Evolutionary conservation across 2,797 vertebrate genomes (phyloP).

Genomic region (Oceanodroma leucorhoa): DNA sequence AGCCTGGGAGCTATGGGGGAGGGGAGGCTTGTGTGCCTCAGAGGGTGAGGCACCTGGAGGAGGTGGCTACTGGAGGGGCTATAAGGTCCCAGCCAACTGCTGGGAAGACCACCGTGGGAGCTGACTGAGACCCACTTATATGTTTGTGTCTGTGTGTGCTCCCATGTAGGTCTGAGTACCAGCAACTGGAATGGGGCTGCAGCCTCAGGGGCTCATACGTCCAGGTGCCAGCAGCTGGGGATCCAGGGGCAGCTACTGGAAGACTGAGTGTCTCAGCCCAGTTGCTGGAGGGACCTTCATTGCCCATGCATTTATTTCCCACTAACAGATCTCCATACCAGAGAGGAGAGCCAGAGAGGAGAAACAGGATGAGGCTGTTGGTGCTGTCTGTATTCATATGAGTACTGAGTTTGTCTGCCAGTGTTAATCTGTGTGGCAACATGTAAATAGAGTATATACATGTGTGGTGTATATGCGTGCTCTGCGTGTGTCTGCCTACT

Average conservation of each 20-base stretch:
- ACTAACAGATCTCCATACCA: background rate
- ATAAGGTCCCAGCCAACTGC: background rate
- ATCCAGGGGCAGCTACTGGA: background rate
- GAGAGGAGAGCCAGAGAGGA: background rate
- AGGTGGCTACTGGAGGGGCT: background rate
- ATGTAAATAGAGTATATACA: background rate
- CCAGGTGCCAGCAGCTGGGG: background rate
- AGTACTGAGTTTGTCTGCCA: background rate
- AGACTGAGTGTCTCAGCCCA: background rate
- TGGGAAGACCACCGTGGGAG: background rate
- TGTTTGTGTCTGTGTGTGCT: background rate
- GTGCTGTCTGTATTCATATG: background rate
- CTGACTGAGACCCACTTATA: background rate
- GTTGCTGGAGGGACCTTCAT: background rate
- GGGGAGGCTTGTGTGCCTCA: accelerated
- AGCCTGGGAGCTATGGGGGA: accelerated
- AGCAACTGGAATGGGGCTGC: background rate
- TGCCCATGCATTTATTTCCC: background rate
- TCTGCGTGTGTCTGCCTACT: no score
- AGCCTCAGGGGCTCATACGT: background rate
- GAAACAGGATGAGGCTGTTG: background rate
- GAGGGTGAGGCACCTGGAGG: background rate
- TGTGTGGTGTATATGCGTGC: background rate
- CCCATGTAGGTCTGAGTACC: background rate
- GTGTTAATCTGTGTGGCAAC: background rate